phyloP scores from a whole-genome alignment of 2,888 invertebrate species.

The Dione vanillae region DNA sequence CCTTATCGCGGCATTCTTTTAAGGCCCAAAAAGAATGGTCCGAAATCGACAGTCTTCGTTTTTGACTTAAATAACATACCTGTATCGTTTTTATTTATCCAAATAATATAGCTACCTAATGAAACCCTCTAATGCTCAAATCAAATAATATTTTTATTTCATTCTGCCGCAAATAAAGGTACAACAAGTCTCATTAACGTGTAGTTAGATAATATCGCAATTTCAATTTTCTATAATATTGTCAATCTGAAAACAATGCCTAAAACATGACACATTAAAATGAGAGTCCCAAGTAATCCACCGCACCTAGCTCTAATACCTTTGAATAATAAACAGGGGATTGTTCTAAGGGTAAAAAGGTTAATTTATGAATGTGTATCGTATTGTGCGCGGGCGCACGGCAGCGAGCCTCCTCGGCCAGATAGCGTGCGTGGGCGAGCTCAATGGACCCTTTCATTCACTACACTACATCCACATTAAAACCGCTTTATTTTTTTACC shows the following conservation, averaged over 20 bases:
- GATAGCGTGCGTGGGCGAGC: slow-evolving; percentile 77
- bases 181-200: background rate
- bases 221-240: background rate
- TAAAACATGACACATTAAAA: slow-evolving; percentile 50
- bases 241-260: slow-evolving; percentile 42
- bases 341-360: slow-evolving; percentile 63
- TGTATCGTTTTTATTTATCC: slow-evolving; percentile 65
- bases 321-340: slow-evolving; percentile 66
- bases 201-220: slow-evolving; percentile 15
- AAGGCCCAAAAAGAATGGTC: slow-evolving; percentile 75
- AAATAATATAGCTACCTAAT: slow-evolving; percentile 61
- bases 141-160: background rate
- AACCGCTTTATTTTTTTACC: slow-evolving; percentile 78
- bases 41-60: slow-evolving; percentile 71
- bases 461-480: slow-evolving; percentile 81
- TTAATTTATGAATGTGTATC: slow-evolving; percentile 59
- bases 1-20: slow-evolving; percentile 82
- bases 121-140: slow-evolving; percentile 27
- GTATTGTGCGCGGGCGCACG: slow-evolving; percentile 59
- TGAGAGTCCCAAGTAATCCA: slow-evolving; percentile 52
- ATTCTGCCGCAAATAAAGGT: background rate
- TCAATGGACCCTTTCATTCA: slow-evolving; percentile 83
- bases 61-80: slow-evolving; percentile 73
- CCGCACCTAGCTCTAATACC: slow-evolving; percentile 57
- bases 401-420: slow-evolving; percentile 54